Evolutionary conservation across 2,888 invertebrate species (phyloP).

Genomic region (Noctua pronuba): DNA sequence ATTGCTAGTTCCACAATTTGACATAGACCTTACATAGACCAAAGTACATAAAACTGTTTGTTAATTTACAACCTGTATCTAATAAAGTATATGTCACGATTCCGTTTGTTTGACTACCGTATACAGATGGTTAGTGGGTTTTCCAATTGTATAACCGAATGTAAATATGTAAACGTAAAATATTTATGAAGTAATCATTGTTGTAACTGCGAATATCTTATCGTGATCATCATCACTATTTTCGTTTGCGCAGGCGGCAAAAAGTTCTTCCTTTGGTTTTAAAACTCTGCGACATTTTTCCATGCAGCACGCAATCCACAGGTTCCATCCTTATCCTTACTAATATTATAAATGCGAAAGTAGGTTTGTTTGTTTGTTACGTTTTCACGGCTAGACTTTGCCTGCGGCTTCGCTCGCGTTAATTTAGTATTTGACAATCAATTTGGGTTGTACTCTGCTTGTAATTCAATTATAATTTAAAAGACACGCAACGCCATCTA

Average conservation of each 20-base stretch:
- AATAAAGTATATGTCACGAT: constrained; percentile 45
- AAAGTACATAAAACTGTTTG: constrained; percentile 22
- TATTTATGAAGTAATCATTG: not conserved
- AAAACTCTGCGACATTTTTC: not conserved
- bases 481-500: too few species aligned
- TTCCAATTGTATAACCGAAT: constrained; percentile 22
- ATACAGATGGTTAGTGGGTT: constrained; percentile 8
- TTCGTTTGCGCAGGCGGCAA: too few species aligned
- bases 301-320: not conserved
- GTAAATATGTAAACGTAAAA: constrained; percentile 31
- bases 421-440: too few species aligned
- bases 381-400: too few species aligned
- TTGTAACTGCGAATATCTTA: constrained; percentile 2
- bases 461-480: too few species aligned
- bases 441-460: too few species aligned
- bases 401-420: too few species aligned
- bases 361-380: too few species aligned
- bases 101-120: constrained; percentile 25
- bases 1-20: not conserved
- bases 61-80: constrained; percentile 33
- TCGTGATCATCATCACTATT: not conserved
- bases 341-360: too few species aligned
- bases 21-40: not conserved
- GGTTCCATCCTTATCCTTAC: too few species aligned
- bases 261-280: not conserved